Evolutionary conservation across 2,888 invertebrate genomes (phyloP), one percentile per base, ranked within the genome.

Genomic region (Drosophila lutescens): DNA sequence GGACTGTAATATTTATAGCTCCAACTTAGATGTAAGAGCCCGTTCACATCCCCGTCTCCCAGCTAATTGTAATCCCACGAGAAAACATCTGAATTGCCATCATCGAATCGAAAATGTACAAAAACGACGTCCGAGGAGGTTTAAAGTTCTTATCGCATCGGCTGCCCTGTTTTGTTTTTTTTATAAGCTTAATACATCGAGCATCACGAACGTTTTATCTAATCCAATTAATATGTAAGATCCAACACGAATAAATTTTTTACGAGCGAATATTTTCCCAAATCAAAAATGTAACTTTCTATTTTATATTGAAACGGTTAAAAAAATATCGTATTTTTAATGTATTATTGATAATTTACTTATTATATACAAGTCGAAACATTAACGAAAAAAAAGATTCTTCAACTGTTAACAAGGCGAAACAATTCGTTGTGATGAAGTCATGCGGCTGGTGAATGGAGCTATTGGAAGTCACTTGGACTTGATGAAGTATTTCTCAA

Each of bases 401-500:
- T 34, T 57, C n/a, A 58, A 50, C 44, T 54, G 20, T 41, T 62
- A 66, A 47, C 46, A 40, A 53, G 66, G 63, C 44, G 13, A 51
- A 55, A 56, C 49, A 20, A 38, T 54, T 26, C 40, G 66, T 54
- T 43, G 53, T 47, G 15, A 17, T 47, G 23, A 17, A 8, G 47
- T 41, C 13, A 38, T 34, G 66, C 50, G 68, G 66, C 77, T 75
- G 8, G 73, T 54, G 10, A 72, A 40, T 20, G 8, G 12, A 43
- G 38, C 9, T 41, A 15, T 4, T 17, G 12, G 26, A 34, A 61
- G 26, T 66, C 53, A 66, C 40, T 66, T 66, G 17, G 47, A 66
- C 17, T 41, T 58, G 13, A 83, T 72, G 74, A 90, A 91, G 67
- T 89, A 88, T 78, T 87, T 89, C 41, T 91, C 89, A 69, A 91